phyloP scores from a whole-genome alignment of 2,888 invertebrate species.

The Rhagophthalmus giganteus region DNA sequence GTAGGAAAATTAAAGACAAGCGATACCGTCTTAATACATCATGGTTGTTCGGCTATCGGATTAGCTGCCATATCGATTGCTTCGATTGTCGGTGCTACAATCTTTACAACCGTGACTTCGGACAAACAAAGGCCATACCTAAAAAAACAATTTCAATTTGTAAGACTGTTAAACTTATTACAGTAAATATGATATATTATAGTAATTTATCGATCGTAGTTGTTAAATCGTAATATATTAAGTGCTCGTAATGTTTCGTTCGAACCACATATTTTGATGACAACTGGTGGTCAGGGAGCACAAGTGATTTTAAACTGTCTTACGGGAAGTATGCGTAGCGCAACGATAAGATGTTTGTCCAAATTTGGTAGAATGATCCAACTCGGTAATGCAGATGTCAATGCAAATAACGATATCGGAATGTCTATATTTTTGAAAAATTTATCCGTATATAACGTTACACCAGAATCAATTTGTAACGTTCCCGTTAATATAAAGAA shows the following conservation, averaged over 20 bases:
- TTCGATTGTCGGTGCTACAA: conserved; percentile 60
- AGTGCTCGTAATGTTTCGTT: conserved; percentile 67
- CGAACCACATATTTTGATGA: conserved; percentile 77
- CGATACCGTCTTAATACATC: conserved; percentile 60
- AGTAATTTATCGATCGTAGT: conserved; percentile 35
- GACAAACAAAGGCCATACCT: conserved; percentile 48
- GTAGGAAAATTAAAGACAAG: conserved; percentile 46
- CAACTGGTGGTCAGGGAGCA: conserved; percentile 86
- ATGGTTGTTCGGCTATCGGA: conserved; percentile 67
- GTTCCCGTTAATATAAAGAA: conserved; percentile 59
- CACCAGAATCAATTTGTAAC: conserved; percentile 70
- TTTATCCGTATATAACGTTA: conserved; percentile 76
- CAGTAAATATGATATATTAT: too few relatives aligned
- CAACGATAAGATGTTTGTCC: conserved; percentile 65
- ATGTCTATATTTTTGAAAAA: conserved; percentile 77
- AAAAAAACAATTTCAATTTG: conserved; percentile 46
- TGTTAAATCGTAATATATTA: conserved; percentile 47
- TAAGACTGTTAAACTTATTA: conserved; percentile 35
- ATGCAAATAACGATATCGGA: conserved; percentile 68
- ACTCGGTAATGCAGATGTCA: conserved; percentile 82
- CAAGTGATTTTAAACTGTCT: conserved; percentile 89
- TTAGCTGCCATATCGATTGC: conserved; percentile 71
- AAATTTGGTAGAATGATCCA: conserved; percentile 74
- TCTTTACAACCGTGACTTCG: conserved; percentile 66
- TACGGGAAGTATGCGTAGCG: conserved; percentile 84